These are phyloP conservation scores for Epistrophella euchroma DNA, from an alignment of 2,888 invertebrate genomes.

Conservation along the genomic window DNA sequence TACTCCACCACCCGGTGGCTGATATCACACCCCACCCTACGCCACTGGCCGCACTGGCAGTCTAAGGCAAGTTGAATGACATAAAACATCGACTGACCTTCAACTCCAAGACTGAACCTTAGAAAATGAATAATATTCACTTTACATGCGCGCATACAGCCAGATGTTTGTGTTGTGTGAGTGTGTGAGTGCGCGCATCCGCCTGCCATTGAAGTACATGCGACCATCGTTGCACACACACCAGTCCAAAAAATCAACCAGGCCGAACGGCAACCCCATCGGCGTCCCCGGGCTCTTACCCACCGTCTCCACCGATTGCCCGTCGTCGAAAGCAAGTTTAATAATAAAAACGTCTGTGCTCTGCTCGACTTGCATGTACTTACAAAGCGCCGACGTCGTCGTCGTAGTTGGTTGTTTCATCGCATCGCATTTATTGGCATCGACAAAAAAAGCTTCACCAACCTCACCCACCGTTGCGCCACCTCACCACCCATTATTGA, in stretches of 20 bases:
- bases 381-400: slow-evolving; percentile 72
- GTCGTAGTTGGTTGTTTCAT: slow-evolving; percentile 48
- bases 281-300: slow-evolving; percentile 1
- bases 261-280: slow-evolving; percentile 49
- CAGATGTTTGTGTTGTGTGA: slow-evolving; percentile 27
- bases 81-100: slow-evolving; percentile 84
- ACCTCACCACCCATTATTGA: slow-evolving; percentile 5
- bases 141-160: slow-evolving; percentile 75
- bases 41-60: slow-evolving; percentile 46
- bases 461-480: slow-evolving; percentile 13
- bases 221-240: slow-evolving; percentile 39
- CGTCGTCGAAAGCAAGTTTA: slow-evolving; percentile 46
- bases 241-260: slow-evolving; percentile 59
- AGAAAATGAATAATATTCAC: slow-evolving; percentile 83
- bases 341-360: slow-evolving; percentile 73
- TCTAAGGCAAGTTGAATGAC: slow-evolving; percentile 83
- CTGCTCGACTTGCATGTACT: slow-evolving; percentile 66
- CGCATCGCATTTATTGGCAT: slow-evolving; percentile 56
- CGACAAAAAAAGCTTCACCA: slow-evolving; percentile 53
- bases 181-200: slow-evolving; percentile 57
- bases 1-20: slow-evolving; percentile 22
- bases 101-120: slow-evolving; percentile 84
- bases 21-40: slow-evolving; percentile 20
- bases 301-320: slow-evolving; percentile 13
- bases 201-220: slow-evolving; percentile 45